A percentile compares a stretch with the other conserved stretches of the same genome.
Evolutionary conservation across 2,888 invertebrate genomes (phyloP).

Genomic region (Cosmia trapezina): DNA sequence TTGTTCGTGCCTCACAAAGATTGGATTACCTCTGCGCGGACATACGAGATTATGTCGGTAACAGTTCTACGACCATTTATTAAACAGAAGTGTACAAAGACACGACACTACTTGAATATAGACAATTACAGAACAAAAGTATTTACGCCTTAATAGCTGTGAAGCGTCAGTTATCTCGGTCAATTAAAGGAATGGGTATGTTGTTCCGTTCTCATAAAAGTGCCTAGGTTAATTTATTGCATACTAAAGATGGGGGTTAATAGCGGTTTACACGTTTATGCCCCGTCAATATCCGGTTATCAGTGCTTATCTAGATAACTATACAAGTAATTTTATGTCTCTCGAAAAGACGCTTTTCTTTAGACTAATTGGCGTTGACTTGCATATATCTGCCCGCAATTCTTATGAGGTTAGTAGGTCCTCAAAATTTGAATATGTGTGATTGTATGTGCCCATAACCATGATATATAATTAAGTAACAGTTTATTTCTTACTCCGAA

Average conservation of each 20-base stretch:
- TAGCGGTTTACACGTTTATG: constrained; percentile 23
- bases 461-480: constrained; percentile 58
- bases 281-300: constrained; percentile 27
- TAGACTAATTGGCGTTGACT: constrained; percentile 39
- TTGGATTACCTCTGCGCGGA: constrained; percentile 63
- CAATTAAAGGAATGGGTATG: constrained; percentile 40
- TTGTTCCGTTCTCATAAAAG: constrained; percentile 33
- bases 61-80: constrained; percentile 44
- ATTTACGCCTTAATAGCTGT: constrained; percentile 23
- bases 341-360: not conserved
- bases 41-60: constrained; percentile 36
- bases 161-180: constrained; percentile 21
- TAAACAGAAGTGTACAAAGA: constrained; percentile 40
- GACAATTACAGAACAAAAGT: constrained; percentile 20
- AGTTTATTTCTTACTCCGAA: constrained; percentile 51
- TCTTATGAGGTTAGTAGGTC: constrained; percentile 50
- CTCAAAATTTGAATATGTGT: constrained; percentile 45
- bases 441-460: constrained; percentile 38
- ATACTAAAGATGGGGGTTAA: constrained; percentile 33
- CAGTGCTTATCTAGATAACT: not conserved
- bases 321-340: not conserved
- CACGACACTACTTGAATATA: constrained; percentile 29
- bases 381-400: constrained; percentile 42
- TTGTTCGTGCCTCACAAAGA: constrained; percentile 69
- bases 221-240: constrained; percentile 31